Evolutionary conservation across 2,888 invertebrate species (phyloP).

Genomic region (Carpatolechia fugitivella): DNA sequence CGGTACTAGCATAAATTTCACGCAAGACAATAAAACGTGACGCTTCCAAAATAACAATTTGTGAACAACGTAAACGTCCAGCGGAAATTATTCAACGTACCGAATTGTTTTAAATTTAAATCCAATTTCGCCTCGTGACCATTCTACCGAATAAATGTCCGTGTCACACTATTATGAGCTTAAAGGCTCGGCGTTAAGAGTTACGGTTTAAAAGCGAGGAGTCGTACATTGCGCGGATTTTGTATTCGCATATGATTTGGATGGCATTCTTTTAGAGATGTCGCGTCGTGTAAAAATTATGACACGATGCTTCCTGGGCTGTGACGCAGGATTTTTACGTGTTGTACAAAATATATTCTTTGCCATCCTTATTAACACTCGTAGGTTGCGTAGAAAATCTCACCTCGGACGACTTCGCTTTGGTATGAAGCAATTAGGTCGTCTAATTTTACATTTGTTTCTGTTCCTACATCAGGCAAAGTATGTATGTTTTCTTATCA

Average conservation of each 20-base stretch:
- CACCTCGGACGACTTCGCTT: too few species aligned
- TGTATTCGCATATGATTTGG: not conserved
- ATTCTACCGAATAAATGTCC: slow-evolving; percentile 11
- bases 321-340: not conserved
- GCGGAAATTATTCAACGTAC: slow-evolving; percentile 17
- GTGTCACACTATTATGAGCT: slow-evolving; percentile 1
- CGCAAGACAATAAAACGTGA: slow-evolving; percentile 10
- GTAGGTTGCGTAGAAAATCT: too few species aligned
- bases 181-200: slow-evolving; percentile 2
- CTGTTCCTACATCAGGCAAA: too few species aligned
- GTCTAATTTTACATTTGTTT: too few species aligned
- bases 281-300: not conserved
- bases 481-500: too few species aligned
- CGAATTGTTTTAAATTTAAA: slow-evolving; percentile 20
- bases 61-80: slow-evolving; percentile 4
- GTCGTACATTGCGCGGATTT: not conserved
- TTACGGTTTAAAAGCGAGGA: not conserved
- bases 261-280: slow-evolving; percentile 1
- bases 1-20: slow-evolving; percentile 2
- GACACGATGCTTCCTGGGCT: not conserved
- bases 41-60: slow-evolving; percentile 13
- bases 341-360: not conserved
- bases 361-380: too few species aligned
- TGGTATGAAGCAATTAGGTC: too few species aligned
- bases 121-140: slow-evolving; percentile 14